Base-by-base conservation (phyloP, 2,797 vertebrate genomes). In the Anniella stebbinsi region DNA sequence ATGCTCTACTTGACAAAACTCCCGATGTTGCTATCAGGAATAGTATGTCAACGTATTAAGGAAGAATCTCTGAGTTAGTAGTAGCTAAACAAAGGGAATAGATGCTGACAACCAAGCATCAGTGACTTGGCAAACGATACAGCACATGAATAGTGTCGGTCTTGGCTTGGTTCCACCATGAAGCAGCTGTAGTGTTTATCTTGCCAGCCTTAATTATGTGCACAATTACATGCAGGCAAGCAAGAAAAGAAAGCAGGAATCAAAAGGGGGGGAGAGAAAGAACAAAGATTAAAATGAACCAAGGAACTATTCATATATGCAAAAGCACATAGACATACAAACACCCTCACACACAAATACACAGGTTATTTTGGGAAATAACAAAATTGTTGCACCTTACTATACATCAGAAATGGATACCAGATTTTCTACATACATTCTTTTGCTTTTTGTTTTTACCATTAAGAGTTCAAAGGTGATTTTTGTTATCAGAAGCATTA, bases 111-210 rank as follows among this genome's bases (percentile, higher is more conserved):
- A 90, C 73, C 17, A 38, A 81, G 89, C 83, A 86, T 38, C 86
- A 84, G 30, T 92, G 94, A 70, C 77, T 87, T 94, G 94, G 95
- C 94, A 88, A 18, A 81, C 57, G 88, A 80, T 91, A 77, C 85
- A 88, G 86, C 89, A 87, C 54, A 93, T 87, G 89, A 92, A 91
- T 3, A 88, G 87, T 93, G 95, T 93, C 93, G 93, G 94, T 85
- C 69, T 25, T 96, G 96, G 95, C 95, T 95, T 85, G 0, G 1
- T 91, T 96, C 95, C 95, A 93, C 89, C 4, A 92, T 84, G 88
- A 63, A 86, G 92, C 91, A 95, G 95, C 95, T 95, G 93, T 90
- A 93, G 94, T 94, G 83, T 84, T 89, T 90, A 89, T 92, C 91
- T 86, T 94, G 92, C 95, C 91, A 91, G 90, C 72, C 91, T 88